Percentiles rank a stretch among this genome's conserved stretches.
Conservation (phyloP, 2,113 vertebrate species). For the Corythornis vintsioides region DNA sequence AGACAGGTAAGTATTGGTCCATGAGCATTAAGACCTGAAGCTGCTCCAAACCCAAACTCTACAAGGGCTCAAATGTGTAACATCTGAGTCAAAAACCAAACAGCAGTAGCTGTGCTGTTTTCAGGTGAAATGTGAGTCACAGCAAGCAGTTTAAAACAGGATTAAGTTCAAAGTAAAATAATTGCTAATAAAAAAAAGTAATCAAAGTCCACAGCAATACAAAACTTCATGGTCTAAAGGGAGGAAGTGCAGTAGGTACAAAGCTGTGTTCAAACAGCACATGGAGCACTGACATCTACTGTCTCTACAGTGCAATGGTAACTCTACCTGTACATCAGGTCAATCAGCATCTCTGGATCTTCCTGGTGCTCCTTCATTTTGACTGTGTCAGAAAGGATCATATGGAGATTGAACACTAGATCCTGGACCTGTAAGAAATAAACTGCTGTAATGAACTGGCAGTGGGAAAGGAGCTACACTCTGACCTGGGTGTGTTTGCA, state of each 20-base stretch:
- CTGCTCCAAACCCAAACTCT: background rate
- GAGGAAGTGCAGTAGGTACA: background rate
- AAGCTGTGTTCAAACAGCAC: background rate
- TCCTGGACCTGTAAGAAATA: slow-evolving; percentile 87
- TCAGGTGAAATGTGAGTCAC: background rate
- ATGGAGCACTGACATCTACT: background rate
- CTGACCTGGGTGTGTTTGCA: background rate
- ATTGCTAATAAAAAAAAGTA: background rate
- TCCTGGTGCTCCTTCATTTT: slow-evolving; percentile 99
- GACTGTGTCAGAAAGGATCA: slow-evolving; percentile 98
- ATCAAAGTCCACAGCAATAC: background rate
- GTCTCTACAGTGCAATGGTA: background rate
- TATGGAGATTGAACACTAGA: slow-evolving; percentile 97
- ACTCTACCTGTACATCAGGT: slow-evolving; percentile 96
- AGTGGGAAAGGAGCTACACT: background rate
- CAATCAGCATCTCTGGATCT: slow-evolving; percentile 98
- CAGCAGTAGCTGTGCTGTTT: background rate
- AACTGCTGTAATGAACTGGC: background rate
- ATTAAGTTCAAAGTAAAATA: background rate
- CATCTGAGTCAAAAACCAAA: background rate
- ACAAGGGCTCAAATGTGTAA: background rate
- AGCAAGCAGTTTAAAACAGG: background rate
- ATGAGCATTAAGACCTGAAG: background rate
- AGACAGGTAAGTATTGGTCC: background rate
- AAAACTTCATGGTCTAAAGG: background rate